Conservation (phyloP, 2,888 invertebrate genomes). For the Metallyticus violacea region DNA sequence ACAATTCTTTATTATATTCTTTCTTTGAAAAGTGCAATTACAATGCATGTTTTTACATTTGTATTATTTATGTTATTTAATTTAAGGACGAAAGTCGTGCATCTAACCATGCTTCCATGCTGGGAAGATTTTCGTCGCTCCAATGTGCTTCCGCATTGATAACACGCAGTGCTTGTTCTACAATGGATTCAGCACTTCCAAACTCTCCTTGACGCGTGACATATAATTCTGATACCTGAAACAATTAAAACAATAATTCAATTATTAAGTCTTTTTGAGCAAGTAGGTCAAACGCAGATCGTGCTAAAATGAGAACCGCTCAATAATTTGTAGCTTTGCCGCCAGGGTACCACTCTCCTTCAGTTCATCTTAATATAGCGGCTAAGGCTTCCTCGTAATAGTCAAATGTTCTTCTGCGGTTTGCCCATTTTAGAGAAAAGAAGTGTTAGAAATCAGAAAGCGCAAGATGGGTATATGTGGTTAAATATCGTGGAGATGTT, state of each 20-base stretch:
- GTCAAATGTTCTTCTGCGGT: too few relatives aligned
- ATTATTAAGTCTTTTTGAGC: too few relatives aligned
- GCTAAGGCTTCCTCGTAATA: too few relatives aligned
- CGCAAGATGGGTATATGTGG: too few relatives aligned
- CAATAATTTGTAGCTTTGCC: too few relatives aligned
- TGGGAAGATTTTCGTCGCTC: conserved; percentile 72
- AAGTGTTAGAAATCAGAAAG: too few relatives aligned
- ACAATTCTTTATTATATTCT: not conserved
- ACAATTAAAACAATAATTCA: not conserved
- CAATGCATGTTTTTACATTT: not conserved
- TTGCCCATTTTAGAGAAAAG: too few relatives aligned
- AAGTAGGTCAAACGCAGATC: too few relatives aligned
- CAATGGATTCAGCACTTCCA: conserved; percentile 68
- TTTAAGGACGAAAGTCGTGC: not conserved
- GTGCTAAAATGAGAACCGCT: too few relatives aligned
- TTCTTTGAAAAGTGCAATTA: not conserved
- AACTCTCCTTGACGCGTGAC: conserved; percentile 63
- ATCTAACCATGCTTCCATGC: conserved; percentile 71
- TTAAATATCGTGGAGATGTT: too few relatives aligned
- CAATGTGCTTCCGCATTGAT: conserved; percentile 73
- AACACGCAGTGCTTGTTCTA: conserved; percentile 68
- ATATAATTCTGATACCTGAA: conserved; percentile 54
- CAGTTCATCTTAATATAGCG: too few relatives aligned
- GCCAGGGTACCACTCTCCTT: too few relatives aligned
- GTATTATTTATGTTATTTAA: not conserved